Conservation (phyloP, 2,888 invertebrate species). For the Ectemnius cavifrons region DNA sequence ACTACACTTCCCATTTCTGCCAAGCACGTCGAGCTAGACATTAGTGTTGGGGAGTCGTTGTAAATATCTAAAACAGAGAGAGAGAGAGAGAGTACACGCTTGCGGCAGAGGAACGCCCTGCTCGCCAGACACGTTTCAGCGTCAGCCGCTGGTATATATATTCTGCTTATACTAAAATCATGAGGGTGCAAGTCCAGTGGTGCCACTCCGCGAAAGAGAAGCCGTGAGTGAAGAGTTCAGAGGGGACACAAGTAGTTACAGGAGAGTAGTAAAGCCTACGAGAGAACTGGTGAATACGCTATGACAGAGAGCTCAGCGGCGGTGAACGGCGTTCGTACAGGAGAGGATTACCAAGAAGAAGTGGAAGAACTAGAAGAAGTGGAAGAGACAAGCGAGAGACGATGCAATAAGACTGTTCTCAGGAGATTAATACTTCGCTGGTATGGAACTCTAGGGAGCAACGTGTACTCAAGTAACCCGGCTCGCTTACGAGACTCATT, state of each 20-base stretch:
- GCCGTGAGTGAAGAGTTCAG: conserved; percentile 41
- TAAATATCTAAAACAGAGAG: too few relatives aligned
- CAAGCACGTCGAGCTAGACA: too few relatives aligned
- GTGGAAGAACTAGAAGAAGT: not conserved
- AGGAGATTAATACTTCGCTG: not conserved
- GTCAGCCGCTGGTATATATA: too few relatives aligned
- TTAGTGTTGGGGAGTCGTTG: too few relatives aligned
- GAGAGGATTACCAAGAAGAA: conserved; percentile 15
- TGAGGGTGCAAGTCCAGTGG: conserved; percentile 49
- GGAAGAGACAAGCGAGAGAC: conserved; percentile 6
- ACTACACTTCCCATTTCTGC: too few relatives aligned
- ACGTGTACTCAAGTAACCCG: not conserved
- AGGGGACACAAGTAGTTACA: not conserved
- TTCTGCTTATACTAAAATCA: conserved; percentile 13
- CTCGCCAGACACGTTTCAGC: too few relatives aligned
- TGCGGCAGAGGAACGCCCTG: too few relatives aligned
- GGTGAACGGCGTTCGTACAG: not conserved
- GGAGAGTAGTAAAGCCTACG: conserved; percentile 2
- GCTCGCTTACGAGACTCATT: too few relatives aligned
- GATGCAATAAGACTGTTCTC: not conserved
- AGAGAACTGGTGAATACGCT: not conserved
- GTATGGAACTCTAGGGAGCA: conserved; percentile 2
- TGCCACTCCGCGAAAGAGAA: conserved; percentile 55
- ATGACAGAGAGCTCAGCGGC: not conserved
- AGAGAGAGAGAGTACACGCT: too few relatives aligned